A percentile compares a stretch with the other conserved stretches of the same genome.
Conservation (phyloP, 2,113 vertebrate species). For the Triplophysa tibetana region DNA sequence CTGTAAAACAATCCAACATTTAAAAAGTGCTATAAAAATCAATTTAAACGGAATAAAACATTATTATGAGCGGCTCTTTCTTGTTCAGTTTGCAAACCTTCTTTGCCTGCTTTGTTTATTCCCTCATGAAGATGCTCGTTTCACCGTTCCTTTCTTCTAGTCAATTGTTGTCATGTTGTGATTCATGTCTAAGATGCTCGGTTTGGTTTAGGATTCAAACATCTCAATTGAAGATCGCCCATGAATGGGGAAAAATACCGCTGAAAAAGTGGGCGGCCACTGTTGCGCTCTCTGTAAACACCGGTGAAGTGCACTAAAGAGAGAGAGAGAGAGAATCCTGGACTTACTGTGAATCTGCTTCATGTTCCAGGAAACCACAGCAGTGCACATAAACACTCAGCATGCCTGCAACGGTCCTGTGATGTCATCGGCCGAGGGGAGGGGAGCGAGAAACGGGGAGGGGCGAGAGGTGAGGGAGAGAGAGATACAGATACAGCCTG, state of each 20-base stretch:
- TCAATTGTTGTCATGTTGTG: too few species aligned
- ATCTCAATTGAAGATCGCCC: conserved; percentile 17
- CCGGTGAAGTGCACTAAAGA: conserved; percentile 37
- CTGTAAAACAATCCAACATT: too few species aligned
- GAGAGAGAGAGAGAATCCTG: conserved; percentile 39
- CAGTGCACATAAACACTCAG: conserved; percentile 70
- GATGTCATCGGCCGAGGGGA: conserved; percentile 68
- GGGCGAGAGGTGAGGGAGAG: conserved; percentile 47
- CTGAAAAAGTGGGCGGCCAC: conserved; percentile 23
- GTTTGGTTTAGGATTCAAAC: conserved; percentile 38
- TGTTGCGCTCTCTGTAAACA: conserved; percentile 26
- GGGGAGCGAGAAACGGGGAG: conserved; percentile 38
- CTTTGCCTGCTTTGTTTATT: too few species aligned
- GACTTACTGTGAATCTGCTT: conserved; percentile 59
- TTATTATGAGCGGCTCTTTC: too few species aligned
- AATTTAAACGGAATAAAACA: too few species aligned
- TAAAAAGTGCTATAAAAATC: too few species aligned
- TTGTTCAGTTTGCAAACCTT: too few species aligned
- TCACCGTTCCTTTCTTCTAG: too few species aligned
- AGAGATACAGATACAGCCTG: conserved; percentile 57
- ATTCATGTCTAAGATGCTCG: neutral
- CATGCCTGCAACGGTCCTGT: conserved; percentile 76
- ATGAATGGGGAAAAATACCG: conserved; percentile 17
- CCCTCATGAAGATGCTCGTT: too few species aligned
- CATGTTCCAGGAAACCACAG: conserved; percentile 61